Conservation (phyloP, 2,888 invertebrate species). For the Adelognathus sp. region DNA sequence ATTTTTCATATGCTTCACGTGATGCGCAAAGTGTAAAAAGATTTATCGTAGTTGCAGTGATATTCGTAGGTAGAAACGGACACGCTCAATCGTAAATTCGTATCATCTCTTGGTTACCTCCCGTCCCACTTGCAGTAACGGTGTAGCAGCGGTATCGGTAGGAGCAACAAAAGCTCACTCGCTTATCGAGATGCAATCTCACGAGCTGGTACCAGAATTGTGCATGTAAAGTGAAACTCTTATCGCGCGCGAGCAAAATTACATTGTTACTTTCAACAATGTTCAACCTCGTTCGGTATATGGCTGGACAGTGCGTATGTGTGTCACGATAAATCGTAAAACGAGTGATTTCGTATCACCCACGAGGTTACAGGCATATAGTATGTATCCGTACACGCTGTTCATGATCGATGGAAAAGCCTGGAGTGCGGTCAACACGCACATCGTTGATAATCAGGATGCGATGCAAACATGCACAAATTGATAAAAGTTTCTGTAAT, state of each 20-base stretch:
- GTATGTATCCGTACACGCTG: not conserved
- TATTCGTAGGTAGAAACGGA: constrained; percentile 24
- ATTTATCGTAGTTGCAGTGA: constrained; percentile 1
- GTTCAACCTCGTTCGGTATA: constrained; percentile 9
- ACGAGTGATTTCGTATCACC: not conserved
- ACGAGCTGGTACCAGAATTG: constrained; percentile 10
- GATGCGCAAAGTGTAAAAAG: not conserved
- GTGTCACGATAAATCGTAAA: not conserved
- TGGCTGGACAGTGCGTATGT: not conserved
- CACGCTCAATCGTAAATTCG: constrained; percentile 26
- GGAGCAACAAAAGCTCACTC: constrained; percentile 8
- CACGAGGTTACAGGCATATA: not conserved
- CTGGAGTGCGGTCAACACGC: not conserved
- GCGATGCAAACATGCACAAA: not conserved
- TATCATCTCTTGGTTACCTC: constrained; percentile 1
- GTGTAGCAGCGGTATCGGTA: not conserved
- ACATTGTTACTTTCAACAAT: constrained; percentile 23
- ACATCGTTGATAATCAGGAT: constrained; percentile 8
- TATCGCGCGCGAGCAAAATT: constrained; percentile 39
- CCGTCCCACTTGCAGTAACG: not conserved
- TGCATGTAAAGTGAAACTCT: constrained; percentile 49
- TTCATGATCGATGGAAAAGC: not conserved
- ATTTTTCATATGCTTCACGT: not conserved
- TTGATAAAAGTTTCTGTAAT: constrained; percentile 1
- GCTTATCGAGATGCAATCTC: constrained; percentile 30